phyloP scores from a whole-genome alignment of 2,797 vertebrate species.

The Sebastes paucispinis region DNA sequence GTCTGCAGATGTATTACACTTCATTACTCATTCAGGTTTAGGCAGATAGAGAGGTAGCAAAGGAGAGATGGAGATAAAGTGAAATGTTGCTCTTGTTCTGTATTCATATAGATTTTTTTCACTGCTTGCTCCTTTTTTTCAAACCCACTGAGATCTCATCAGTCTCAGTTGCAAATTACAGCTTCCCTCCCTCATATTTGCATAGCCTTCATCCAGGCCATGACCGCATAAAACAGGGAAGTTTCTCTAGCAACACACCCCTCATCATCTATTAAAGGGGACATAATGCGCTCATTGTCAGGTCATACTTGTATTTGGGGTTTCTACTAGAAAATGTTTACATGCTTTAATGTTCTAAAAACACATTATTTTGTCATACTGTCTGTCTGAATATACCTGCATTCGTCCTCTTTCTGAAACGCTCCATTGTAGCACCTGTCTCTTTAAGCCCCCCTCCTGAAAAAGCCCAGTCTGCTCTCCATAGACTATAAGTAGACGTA shows the following conservation, averaged over 20 bases:
- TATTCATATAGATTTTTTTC: constrained; percentile 17
- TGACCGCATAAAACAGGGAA: background rate
- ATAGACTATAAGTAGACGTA: too few relatives aligned
- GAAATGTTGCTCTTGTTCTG: constrained; percentile 1
- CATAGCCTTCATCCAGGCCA: constrained; percentile 9
- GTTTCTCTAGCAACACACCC: constrained; percentile 25
- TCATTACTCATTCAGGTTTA: constrained; percentile 30
- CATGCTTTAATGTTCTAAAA: background rate
- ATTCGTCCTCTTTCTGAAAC: background rate
- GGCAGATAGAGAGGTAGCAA: constrained; percentile 2
- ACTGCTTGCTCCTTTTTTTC: background rate
- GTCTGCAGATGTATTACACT: constrained; percentile 10
- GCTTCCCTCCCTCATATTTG: constrained; percentile 36
- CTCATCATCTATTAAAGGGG: constrained; percentile 64
- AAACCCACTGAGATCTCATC: constrained; percentile 24
- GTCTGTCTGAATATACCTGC: background rate
- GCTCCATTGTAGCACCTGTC: background rate
- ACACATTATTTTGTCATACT: background rate
- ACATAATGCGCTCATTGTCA: background rate
- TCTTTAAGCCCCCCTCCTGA: background rate
- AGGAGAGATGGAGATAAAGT: constrained; percentile 2
- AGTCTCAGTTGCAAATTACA: constrained; percentile 33
- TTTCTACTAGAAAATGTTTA: background rate
- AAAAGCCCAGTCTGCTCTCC: background rate
- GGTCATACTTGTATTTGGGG: background rate